Evolutionary conservation across 2,888 invertebrate genomes (phyloP).

Genomic region (Phytoseiulus persimilis): DNA sequence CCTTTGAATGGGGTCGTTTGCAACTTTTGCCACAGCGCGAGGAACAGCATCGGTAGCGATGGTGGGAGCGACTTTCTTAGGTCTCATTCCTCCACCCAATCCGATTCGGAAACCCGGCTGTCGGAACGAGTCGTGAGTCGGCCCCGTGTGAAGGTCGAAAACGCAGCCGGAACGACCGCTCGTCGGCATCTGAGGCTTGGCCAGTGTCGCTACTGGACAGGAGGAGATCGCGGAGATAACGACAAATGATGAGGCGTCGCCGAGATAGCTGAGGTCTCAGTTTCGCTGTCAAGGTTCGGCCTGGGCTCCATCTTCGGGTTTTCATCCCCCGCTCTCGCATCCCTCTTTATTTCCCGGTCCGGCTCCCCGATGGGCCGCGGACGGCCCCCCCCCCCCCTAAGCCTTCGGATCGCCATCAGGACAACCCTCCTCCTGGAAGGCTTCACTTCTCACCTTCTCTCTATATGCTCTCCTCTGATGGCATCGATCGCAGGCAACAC

Average conservation of each 20-base stretch:
- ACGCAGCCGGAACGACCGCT: background rate
- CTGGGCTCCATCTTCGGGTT: background rate
- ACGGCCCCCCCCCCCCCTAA: too few species aligned
- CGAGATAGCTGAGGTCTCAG: background rate
- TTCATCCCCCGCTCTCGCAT: background rate
- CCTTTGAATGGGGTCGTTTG: background rate
- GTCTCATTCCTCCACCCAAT: background rate
- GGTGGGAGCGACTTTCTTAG: background rate
- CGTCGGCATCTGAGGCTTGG: background rate
- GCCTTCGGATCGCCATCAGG: too few species aligned
- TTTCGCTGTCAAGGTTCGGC: background rate
- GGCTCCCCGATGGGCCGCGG: too few species aligned
- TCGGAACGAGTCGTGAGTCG: too few species aligned
- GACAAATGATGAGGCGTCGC: background rate
- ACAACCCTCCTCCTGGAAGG: too few species aligned
- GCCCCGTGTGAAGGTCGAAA: too few species aligned
- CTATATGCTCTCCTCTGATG: too few species aligned
- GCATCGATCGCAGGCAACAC: too few species aligned
- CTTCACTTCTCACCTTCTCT: too few species aligned
- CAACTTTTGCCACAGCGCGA: background rate
- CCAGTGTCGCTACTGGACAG: background rate
- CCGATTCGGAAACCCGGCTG: background rate
- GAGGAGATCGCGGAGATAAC: background rate
- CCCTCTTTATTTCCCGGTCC: too few species aligned
- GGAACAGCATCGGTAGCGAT: background rate